These are phyloP conservation scores for Premnoplex brunnescens DNA, from an alignment of 2,797 vertebrate genomes.

Conservation along the genomic window DNA sequence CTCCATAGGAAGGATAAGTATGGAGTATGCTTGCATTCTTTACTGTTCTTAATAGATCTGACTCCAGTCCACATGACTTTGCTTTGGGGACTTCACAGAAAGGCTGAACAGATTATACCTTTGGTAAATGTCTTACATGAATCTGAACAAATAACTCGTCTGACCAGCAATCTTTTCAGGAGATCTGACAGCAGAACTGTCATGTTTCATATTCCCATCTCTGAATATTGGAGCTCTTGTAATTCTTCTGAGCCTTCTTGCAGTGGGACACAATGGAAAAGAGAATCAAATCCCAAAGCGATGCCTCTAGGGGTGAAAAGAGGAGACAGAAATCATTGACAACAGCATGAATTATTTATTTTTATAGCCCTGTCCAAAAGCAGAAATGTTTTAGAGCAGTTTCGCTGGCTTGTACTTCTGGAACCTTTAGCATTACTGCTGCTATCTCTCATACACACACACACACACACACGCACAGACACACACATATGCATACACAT, in stretches of 20 bases:
- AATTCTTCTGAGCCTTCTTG: background rate
- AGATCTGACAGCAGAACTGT: background rate
- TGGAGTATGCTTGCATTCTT: background rate
- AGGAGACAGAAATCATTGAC: background rate
- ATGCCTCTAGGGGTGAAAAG: background rate
- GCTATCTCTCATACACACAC: background rate
- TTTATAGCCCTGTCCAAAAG: background rate
- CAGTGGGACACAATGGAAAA: background rate
- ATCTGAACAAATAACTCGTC: background rate
- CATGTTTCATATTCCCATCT: background rate
- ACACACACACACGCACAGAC: no score
- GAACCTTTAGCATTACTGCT: background rate
- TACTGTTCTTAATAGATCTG: background rate
- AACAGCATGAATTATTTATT: background rate
- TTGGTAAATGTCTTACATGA: background rate
- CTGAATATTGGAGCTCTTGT: background rate
- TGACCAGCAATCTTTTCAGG: background rate
- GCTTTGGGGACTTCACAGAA: background rate
- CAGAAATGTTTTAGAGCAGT: background rate
- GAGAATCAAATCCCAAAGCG: background rate
- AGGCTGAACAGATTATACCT: background rate
- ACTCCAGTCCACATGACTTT: background rate
- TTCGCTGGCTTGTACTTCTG: background rate
- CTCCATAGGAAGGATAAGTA: background rate
- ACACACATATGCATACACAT: rapidly evolving